Percentiles rank a stretch among this genome's conserved stretches.
phyloP scores from a whole-genome alignment of 2,888 invertebrate species.

The Lepas anatifera region DNA sequence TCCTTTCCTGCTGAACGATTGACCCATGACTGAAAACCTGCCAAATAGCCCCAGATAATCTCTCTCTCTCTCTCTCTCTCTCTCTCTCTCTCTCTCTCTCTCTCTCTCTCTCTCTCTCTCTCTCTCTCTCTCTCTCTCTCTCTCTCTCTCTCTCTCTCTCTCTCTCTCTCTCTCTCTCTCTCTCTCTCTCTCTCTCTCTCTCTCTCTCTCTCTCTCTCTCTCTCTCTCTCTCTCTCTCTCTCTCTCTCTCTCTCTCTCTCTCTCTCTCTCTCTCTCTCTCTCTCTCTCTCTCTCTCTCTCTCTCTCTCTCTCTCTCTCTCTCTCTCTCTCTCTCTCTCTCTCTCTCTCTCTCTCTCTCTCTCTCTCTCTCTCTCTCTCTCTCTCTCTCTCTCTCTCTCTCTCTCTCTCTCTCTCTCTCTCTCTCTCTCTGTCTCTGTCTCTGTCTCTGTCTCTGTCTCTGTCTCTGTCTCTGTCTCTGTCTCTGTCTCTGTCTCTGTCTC shows the following conservation, averaged over 20 bases:
- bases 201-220: neutral
- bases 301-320: slow-evolving; percentile 3
- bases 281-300: slow-evolving; percentile 16
- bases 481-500: slow-evolving; percentile 14
- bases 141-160: no score
- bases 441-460: neutral
- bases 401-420: slow-evolving; percentile 16
- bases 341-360: slow-evolving; percentile 12
- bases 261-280: slow-evolving; percentile 16
- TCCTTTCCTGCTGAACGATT: no score
- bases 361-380: slow-evolving; percentile 16
- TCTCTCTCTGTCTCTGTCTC: slow-evolving; percentile 14
- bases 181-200: no score
- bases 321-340: slow-evolving; percentile 12
- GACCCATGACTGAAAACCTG: no score
- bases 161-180: no score
- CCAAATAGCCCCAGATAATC: no score
- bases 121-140: no score
- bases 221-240: neutral
- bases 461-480: slow-evolving; percentile 14
- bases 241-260: neutral
- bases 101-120: no score
- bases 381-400: slow-evolving; percentile 21
- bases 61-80: no score
- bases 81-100: no score